phyloP scores from a whole-genome alignment of 2,888 invertebrate species.

The Oligia strigilis region DNA sequence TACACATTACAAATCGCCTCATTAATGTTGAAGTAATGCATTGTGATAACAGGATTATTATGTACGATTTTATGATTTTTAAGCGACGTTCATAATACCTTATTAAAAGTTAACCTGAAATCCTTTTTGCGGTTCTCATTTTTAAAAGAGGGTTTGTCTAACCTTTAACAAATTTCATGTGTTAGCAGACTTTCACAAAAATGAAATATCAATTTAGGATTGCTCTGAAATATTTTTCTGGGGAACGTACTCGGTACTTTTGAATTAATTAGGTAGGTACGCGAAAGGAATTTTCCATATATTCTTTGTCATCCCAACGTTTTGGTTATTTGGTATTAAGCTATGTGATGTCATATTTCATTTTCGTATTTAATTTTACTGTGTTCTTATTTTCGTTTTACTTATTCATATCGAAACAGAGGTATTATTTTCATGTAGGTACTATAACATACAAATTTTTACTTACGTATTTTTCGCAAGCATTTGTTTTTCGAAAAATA shows the following conservation, averaged over 20 bases:
- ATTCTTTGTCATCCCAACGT: not conserved
- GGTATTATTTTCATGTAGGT: not conserved
- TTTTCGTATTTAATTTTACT: constrained; percentile 12
- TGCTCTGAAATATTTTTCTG: constrained; percentile 6
- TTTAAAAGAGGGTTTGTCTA: not conserved
- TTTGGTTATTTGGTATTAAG: not conserved
- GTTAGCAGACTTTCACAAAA: constrained; percentile 1
- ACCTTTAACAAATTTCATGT: constrained; percentile 2
- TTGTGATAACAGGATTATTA: not conserved
- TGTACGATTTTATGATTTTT: not conserved
- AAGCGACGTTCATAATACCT: not conserved
- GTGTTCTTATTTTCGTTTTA: not conserved
- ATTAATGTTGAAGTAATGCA: not conserved
- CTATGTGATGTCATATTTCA: not conserved
- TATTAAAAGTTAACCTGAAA: too few species aligned
- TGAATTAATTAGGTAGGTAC: constrained; percentile 13
- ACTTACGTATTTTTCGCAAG: not conserved
- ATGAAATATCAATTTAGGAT: not conserved
- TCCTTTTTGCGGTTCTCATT: not conserved
- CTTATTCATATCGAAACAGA: not conserved
- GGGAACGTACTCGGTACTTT: not conserved
- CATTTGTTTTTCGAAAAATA: not conserved
- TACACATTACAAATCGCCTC: not conserved
- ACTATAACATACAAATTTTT: too few species aligned
- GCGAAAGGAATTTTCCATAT: constrained; percentile 2